Base-by-base conservation (phyloP, 1,140 invertebrate genomes). In the Caenorhabditis inopinata region DNA sequence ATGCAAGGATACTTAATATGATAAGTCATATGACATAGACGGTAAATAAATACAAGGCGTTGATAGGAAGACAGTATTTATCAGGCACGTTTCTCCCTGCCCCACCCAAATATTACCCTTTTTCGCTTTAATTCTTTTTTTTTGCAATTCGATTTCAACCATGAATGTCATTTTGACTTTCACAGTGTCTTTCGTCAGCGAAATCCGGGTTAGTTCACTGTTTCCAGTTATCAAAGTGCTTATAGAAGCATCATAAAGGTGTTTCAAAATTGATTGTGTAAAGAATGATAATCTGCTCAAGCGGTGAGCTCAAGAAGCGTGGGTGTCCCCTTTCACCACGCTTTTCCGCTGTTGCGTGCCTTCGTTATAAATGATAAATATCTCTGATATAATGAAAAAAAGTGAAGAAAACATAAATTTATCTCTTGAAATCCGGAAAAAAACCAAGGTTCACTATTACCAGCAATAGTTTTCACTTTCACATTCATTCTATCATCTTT, bases 231-330 rank as follows among this genome's bases (percentile, higher is more conserved):
- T n/a, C n/a, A n/a, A n/a, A n/a, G n/a, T n/a, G n/a, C n/a, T n/a
- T 42, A 42, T 42, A 42, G 38, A 42, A 42, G 14, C 38, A 42
- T 42, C 5, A n/a, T n/a, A n/a, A n/a, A 58, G 35, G 51, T 58
- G 58, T 68, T 68, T 68, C 23, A 38, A 38, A 32, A 68, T 68
- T 68, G 58, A 38, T 68, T 11, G 51, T 58, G 58, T 68, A 68
- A 68, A 18, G 32, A 38, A 68, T 68, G 58, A 68, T 68, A 68
- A 68, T 38, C 29, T 68, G 58, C 58, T 68, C 32, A 1, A 25
- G 32, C 38, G 58, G 27, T 9, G 25, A 5, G 2, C n/a, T 18
- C 6, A 16, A 32, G n/a, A n/a, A 21, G 58, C 58, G 58, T 38
- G n/a, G 58, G 58, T 68, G 58, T 68, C 58, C 53, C n/a, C n/a